A percentile compares a stretch with the other conserved stretches of the same genome.
These are phyloP conservation scores for Drosophila recens DNA, from an alignment of 2,888 invertebrate species.

Conservation along the genomic window DNA sequence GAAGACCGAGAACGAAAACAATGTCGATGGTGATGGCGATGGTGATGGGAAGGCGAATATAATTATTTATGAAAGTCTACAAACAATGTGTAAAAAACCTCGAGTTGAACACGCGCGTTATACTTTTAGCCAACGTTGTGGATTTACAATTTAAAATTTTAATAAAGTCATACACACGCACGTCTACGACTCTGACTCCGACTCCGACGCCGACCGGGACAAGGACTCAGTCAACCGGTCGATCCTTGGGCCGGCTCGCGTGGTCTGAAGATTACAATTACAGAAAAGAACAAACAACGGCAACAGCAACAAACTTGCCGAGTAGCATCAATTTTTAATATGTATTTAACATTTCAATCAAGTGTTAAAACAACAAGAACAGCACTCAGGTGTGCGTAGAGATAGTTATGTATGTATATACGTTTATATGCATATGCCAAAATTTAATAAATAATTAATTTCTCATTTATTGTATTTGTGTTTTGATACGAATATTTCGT, in stretches of 20 bases:
- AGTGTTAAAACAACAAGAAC: conserved; percentile 31
- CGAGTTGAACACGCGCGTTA: conserved; percentile 67
- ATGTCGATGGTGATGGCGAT: conserved; percentile 3
- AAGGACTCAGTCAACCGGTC: conserved; percentile 47
- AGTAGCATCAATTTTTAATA: conserved; percentile 67
- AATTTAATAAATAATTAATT: conserved; percentile 76
- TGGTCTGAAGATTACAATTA: conserved; percentile 37
- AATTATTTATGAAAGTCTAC: conserved; percentile 58
- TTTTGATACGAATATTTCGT: conserved; percentile 2
- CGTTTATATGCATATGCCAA: conserved; percentile 36
- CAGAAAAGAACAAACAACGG: conserved; percentile 28
- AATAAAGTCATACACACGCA: conserved; percentile 26
- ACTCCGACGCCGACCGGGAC: conserved; percentile 55
- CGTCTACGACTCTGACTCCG: conserved; percentile 63
- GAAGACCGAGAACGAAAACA: conserved; percentile 3
- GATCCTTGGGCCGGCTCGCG: conserved; percentile 21
- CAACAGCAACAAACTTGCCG: conserved; percentile 10
- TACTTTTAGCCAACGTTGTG: conserved; percentile 47
- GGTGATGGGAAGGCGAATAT: conserved; percentile 29
- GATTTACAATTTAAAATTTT: conserved; percentile 59
- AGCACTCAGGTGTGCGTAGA: conserved; percentile 4
- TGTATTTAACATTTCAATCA: conserved; percentile 74
- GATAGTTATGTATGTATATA: neutral
- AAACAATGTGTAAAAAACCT: conserved; percentile 64
- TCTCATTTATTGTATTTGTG: conserved; percentile 71